Conservation (phyloP, 2,113 vertebrate species). For the Marmota monax region DNA sequence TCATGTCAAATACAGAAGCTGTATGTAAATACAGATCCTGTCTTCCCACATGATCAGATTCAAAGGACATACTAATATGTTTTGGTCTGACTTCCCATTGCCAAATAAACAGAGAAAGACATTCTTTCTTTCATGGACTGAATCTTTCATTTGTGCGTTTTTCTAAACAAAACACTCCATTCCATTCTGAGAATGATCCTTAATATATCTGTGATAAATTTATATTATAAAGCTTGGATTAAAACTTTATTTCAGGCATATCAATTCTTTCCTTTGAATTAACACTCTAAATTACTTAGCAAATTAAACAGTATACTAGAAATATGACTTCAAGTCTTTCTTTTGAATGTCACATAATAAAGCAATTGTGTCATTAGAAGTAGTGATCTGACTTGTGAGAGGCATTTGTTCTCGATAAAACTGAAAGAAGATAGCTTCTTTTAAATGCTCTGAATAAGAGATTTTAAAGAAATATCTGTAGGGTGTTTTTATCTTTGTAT, state of each 20-base stretch:
- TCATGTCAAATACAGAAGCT: neutral
- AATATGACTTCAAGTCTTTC: constrained; percentile 79
- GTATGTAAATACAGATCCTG: neutral
- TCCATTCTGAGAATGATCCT: neutral
- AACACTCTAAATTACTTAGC: constrained; percentile 80
- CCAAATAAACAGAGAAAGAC: neutral
- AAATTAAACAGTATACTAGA: constrained; percentile 80
- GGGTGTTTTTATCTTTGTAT: neutral
- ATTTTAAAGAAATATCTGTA: neutral
- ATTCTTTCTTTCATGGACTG: neutral
- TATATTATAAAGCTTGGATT: neutral
- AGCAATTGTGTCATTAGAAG: constrained; percentile 81
- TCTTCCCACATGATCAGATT: neutral
- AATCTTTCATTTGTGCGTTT: neutral
- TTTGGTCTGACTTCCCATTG: constrained; percentile 15
- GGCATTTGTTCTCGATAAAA: constrained; percentile 82
- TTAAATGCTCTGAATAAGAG: neutral
- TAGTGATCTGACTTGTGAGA: constrained; percentile 79
- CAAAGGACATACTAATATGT: neutral
- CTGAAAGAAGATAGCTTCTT: constrained; percentile 56
- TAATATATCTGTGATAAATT: constrained; percentile 4
- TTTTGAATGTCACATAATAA: constrained; percentile 83
- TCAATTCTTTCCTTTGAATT: constrained; percentile 45
- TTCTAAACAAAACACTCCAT: constrained; percentile 8
- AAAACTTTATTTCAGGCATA: constrained; percentile 57